Conservation (phyloP, 2,888 invertebrate genomes). For the Neoitamus cyanurus region DNA sequence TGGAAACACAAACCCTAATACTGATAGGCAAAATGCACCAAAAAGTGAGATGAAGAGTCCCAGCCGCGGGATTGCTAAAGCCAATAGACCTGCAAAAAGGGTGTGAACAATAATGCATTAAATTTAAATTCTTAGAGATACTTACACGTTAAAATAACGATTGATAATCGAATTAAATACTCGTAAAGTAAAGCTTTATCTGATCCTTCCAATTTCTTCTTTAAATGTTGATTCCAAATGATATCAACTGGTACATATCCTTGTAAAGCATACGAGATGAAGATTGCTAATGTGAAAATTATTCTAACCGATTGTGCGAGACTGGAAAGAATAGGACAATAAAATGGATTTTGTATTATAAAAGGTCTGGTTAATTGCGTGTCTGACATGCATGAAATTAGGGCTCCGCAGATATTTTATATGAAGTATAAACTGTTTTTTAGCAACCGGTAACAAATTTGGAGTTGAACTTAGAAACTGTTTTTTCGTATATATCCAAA, state of each 20-base stretch:
- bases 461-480: too few species aligned
- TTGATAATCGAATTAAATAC: constrained; percentile 68
- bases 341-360: too few species aligned
- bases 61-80: constrained; percentile 76
- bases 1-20: constrained; percentile 79
- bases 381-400: too few species aligned
- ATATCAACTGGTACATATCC: constrained; percentile 90
- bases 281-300: constrained; percentile 77
- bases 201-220: constrained; percentile 60
- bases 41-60: constrained; percentile 81
- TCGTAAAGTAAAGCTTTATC: constrained; percentile 67
- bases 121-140: neutral
- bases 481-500: too few species aligned
- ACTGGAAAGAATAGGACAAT: too few species aligned
- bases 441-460: too few species aligned
- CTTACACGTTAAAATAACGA: constrained; percentile 55
- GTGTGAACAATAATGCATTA: neutral
- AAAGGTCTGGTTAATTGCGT: too few species aligned
- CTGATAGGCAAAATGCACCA: constrained; percentile 79
- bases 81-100: constrained; percentile 74
- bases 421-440: too few species aligned
- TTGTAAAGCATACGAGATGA: constrained; percentile 86
- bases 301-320: constrained; percentile 74
- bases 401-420: too few species aligned
- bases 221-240: constrained; percentile 72